phyloP scores from a whole-genome alignment of 2,888 invertebrate genomes.

The Sepioteuthis lessoniana region DNA sequence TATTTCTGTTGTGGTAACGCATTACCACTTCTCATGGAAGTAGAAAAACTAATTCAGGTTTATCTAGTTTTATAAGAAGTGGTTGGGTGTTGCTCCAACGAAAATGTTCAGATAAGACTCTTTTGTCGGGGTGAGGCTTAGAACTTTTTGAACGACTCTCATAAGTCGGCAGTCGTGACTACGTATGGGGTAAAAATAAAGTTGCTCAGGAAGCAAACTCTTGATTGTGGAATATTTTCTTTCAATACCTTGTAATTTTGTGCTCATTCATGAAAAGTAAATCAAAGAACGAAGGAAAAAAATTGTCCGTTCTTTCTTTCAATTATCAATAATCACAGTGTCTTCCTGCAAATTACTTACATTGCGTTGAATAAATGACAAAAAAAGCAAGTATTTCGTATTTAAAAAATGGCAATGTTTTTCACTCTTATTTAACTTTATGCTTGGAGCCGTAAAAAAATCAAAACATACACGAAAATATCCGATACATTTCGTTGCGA shows the following conservation, averaged over 20 bases:
- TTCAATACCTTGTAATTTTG: neutral
- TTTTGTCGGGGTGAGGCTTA: no score
- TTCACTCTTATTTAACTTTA: neutral
- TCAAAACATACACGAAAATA: neutral
- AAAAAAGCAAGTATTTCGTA: neutral
- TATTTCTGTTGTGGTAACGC: no score
- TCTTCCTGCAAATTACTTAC: neutral
- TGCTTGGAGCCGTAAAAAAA: neutral
- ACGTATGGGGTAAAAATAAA: no score
- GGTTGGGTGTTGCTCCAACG: no score
- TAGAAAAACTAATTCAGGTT: no score
- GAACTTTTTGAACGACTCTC: no score
- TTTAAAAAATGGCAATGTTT: neutral
- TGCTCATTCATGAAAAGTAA: neutral
- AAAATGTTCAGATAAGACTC: no score
- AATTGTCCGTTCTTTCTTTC: neutral
- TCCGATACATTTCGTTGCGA: neutral
- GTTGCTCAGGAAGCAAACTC: neutral
- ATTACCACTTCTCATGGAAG: no score
- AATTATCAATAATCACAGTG: neutral
- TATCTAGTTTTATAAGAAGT: no score
- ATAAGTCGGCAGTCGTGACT: no score
- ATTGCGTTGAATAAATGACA: neutral
- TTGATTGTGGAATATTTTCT: neutral
- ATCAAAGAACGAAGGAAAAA: neutral